Conservation (phyloP, 2,888 invertebrate species). For the Cephus spinipes region DNA sequence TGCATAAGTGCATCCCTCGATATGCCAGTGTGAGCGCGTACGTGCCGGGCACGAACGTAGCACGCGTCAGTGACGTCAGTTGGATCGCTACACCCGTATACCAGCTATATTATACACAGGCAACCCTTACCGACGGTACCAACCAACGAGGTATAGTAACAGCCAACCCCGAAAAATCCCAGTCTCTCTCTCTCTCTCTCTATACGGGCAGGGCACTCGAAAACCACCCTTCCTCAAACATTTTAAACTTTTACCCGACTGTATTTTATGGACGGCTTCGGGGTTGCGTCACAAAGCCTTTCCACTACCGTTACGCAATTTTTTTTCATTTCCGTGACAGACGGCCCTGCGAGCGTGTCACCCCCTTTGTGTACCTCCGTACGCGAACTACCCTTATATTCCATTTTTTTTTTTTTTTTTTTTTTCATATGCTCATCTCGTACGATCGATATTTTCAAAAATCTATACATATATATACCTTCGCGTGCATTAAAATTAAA, state of each 20-base stretch:
- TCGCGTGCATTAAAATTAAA: too few relatives aligned
- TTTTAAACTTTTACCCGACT: conserved; percentile 56
- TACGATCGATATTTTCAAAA: too few relatives aligned
- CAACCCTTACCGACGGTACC: conserved; percentile 37
- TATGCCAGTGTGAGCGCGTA: conserved; percentile 17
- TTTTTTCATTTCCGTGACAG: conserved; percentile 42
- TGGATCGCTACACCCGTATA: conserved; percentile 14
- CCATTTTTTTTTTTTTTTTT: too few relatives aligned
- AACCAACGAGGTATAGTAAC: conserved; percentile 22
- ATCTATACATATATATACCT: too few relatives aligned
- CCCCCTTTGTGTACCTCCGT: background rate
- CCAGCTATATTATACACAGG: conserved; percentile 5
- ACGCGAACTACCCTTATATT: too few relatives aligned
- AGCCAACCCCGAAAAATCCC: too few relatives aligned
- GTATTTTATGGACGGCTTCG: conserved; percentile 23
- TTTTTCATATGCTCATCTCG: background rate
- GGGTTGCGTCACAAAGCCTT: conserved; percentile 30
- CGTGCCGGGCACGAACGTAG: conserved; percentile 37
- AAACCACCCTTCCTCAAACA: conserved; percentile 60
- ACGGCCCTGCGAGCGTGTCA: conserved; percentile 30
- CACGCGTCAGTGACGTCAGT: conserved; percentile 35
- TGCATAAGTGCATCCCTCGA: too few relatives aligned
- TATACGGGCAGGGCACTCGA: conserved; percentile 21
- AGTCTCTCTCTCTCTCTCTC: too few relatives aligned
- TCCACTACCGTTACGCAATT: conserved; percentile 45